Percentiles rank a stretch among this genome's conserved stretches.
Conservation (phyloP, 2,113 vertebrate genomes). For the Apeltes quadracus region DNA sequence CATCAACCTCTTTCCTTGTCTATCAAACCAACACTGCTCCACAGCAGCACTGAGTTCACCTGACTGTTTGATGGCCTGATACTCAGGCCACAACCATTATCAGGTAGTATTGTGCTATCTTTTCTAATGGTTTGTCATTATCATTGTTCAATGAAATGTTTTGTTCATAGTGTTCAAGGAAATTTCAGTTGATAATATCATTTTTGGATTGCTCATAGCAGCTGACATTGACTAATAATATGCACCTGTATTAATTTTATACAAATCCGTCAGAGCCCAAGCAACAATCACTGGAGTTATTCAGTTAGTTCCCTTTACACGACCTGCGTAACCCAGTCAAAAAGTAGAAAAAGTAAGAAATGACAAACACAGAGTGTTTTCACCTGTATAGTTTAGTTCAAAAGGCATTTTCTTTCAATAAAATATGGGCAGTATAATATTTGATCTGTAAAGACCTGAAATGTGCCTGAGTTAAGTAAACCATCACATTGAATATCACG, state of each 20-base stretch:
- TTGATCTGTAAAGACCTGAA: background rate
- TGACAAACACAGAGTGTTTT: background rate
- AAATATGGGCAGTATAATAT: background rate
- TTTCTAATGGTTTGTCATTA: background rate
- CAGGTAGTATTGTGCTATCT: background rate
- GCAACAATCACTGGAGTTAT: background rate
- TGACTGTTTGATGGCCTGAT: background rate
- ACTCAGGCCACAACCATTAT: background rate
- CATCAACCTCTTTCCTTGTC: slow-evolving; percentile 46
- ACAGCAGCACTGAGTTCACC: background rate
- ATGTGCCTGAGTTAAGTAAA: background rate
- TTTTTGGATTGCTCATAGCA: background rate
- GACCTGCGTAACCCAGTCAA: background rate
- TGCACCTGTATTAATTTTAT: background rate
- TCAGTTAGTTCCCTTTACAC: background rate
- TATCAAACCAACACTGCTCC: slow-evolving; percentile 16
- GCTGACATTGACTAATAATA: background rate
- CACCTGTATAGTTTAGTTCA: background rate
- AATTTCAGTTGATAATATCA: background rate
- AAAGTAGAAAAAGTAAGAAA: background rate
- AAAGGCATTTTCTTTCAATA: background rate
- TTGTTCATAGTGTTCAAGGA: background rate
- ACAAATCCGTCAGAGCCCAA: background rate
- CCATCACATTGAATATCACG: background rate
- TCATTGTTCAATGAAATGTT: background rate